A percentile compares a stretch with the other conserved stretches of the same genome.
Evolutionary conservation across 2,797 vertebrate genomes (phyloP).

Genomic region (Leuciscus waleckii): DNA sequence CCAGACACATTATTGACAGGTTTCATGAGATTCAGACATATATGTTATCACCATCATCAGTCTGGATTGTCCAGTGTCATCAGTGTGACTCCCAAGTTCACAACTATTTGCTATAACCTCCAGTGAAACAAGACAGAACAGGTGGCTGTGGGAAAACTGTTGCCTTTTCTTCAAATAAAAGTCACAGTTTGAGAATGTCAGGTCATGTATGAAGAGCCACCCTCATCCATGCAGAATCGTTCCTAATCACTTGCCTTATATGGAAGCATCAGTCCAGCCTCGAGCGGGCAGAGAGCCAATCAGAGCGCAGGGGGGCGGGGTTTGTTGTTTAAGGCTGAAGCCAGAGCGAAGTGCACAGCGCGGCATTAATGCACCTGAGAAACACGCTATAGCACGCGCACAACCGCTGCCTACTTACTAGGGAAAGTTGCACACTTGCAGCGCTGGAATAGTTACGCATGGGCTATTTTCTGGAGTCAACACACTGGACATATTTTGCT

Average conservation of each 20-base stretch:
- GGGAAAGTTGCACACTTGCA: slow-evolving; percentile 7
- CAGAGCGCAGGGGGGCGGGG: slow-evolving; percentile 50
- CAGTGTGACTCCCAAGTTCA: neutral
- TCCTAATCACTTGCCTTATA: slow-evolving; percentile 65
- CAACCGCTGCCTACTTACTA: neutral
- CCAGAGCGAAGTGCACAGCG: slow-evolving; percentile 60
- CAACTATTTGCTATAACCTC: neutral
- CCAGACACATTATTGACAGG: neutral
- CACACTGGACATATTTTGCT: slow-evolving; percentile 10
- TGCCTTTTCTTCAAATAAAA: slow-evolving; percentile 18
- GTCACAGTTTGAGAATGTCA: neutral
- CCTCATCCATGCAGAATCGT: slow-evolving; percentile 3
- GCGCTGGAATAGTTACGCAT: neutral
- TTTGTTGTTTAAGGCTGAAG: slow-evolving; percentile 62
- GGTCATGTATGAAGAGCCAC: slow-evolving; percentile 14
- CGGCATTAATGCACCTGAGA: slow-evolving; percentile 56
- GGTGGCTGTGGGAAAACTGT: slow-evolving; percentile 19
- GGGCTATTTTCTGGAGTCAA: neutral
- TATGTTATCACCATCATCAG: neutral
- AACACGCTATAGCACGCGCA: neutral
- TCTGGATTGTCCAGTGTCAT: neutral
- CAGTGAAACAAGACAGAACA: neutral
- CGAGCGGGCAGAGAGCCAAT: slow-evolving; percentile 53
- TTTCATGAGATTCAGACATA: neutral
- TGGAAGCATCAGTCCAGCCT: slow-evolving; percentile 62